Percentiles rank a stretch among this genome's conserved stretches.
phyloP scores from a whole-genome alignment of 2,888 invertebrate genomes.

The Mythimna impura region DNA sequence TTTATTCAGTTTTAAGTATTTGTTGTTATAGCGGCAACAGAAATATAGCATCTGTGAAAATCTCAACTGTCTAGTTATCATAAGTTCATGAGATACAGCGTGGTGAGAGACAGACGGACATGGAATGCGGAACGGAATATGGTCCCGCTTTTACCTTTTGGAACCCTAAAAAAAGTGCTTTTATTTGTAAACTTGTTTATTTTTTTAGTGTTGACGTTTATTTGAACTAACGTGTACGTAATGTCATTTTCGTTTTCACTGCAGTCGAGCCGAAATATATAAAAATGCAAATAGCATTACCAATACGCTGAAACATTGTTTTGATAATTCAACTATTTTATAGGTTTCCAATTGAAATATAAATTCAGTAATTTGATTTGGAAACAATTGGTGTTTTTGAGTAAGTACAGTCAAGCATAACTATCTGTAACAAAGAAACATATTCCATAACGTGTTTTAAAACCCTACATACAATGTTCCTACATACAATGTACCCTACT shows the following conservation, averaged over 20 bases:
- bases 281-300: slow-evolving; percentile 47
- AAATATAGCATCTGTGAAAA: too few relatives aligned
- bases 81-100: too few relatives aligned
- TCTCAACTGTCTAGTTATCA: too few relatives aligned
- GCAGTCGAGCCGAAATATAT: slow-evolving; percentile 21
- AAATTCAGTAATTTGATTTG: slow-evolving; percentile 30
- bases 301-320: slow-evolving; percentile 41
- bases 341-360: slow-evolving; percentile 36
- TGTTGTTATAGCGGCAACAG: too few relatives aligned
- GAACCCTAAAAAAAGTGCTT: too few relatives aligned
- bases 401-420: slow-evolving; percentile 8
- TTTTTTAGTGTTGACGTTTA: slow-evolving; percentile 24
- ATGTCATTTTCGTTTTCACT: slow-evolving; percentile 36
- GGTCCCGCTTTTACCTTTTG: too few relatives aligned
- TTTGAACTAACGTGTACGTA: slow-evolving; percentile 32
- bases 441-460: neutral
- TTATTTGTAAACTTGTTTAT: slow-evolving; percentile 9
- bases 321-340: slow-evolving; percentile 36
- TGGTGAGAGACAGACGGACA: too few relatives aligned
- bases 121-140: too few relatives aligned
- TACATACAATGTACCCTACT: too few relatives aligned
- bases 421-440: neutral
- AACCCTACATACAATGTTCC: too few relatives aligned
- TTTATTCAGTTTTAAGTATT: too few relatives aligned
- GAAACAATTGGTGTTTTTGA: slow-evolving; percentile 12